These are phyloP conservation scores for Drosophila dunni DNA, from an alignment of 1,140 invertebrate species.

Conservation along the genomic window DNA sequence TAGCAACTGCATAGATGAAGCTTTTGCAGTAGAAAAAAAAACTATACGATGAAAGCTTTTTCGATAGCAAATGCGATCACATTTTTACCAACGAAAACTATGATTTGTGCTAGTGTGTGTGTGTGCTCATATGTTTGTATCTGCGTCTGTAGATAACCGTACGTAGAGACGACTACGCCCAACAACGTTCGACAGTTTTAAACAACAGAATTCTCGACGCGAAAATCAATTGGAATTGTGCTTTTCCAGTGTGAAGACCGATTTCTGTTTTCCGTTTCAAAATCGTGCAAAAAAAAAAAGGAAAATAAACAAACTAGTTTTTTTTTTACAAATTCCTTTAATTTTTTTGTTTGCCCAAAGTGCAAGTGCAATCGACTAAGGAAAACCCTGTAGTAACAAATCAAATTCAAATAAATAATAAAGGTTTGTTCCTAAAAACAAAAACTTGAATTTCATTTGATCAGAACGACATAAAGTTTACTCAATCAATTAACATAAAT, in stretches of 20 bases:
- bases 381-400: not conserved
- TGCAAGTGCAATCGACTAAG: conserved; percentile 8
- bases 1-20: conserved; percentile 2
- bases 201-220: conserved; percentile 40
- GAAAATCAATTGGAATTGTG: conserved; percentile 75
- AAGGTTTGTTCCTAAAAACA: conserved; percentile 26
- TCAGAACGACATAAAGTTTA: not conserved
- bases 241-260: conserved; percentile 84
- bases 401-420: not conserved
- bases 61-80: conserved; percentile 4
- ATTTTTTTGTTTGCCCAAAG: not conserved
- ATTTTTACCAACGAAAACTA: conserved; percentile 11
- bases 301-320: conserved; percentile 18
- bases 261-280: conserved; percentile 56
- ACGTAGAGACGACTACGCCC: not conserved
- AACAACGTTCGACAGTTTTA: conserved; percentile 18
- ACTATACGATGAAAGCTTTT: not conserved
- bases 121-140: conserved; percentile 3
- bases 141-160: conserved; percentile 20
- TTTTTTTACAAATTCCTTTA: not conserved
- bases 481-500: conserved; percentile 18
- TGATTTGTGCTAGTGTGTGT: not conserved
- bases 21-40: not conserved
- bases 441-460: not conserved
- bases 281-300: conserved; percentile 19